Conservation (phyloP, 2,888 invertebrate genomes). For the Linyphia triangularis region DNA sequence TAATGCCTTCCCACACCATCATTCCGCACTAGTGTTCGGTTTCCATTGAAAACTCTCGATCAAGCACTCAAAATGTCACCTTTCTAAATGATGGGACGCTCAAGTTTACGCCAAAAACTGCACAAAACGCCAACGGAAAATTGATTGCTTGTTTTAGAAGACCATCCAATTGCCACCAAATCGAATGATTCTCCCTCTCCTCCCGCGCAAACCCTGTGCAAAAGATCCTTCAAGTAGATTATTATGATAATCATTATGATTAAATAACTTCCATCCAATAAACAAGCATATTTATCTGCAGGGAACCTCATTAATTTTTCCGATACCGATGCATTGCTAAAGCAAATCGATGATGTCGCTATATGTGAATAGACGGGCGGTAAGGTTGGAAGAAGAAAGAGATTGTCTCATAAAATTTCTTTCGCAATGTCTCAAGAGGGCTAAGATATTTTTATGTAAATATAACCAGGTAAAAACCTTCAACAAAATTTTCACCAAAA, state of each 20-base stretch:
- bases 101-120: neutral
- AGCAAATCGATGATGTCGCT: slow-evolving; percentile 25
- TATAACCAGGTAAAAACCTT: too few relatives aligned
- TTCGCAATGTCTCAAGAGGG: too few relatives aligned
- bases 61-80: too few relatives aligned
- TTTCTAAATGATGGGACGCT: neutral
- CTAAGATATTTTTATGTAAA: too few relatives aligned
- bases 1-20: too few relatives aligned
- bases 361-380: too few relatives aligned
- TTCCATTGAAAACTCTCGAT: too few relatives aligned
- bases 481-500: too few relatives aligned
- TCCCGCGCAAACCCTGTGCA: too few relatives aligned
- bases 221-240: slow-evolving; percentile 13
- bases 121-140: neutral
- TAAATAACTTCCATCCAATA: slow-evolving; percentile 41
- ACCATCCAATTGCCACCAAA: neutral
- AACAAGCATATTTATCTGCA: slow-evolving; percentile 38
- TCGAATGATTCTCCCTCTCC: neutral
- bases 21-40: too few relatives aligned
- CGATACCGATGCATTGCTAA: slow-evolving; percentile 4
- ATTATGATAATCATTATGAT: slow-evolving; percentile 40
- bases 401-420: too few relatives aligned
- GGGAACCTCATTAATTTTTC: slow-evolving; percentile 45
- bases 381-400: too few relatives aligned
- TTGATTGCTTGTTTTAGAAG: neutral